Evolutionary conservation across 2,113 vertebrate species (phyloP), one percentile per base, ranked within the genome.

Genomic region (Corvus hawaiiensis): DNA sequence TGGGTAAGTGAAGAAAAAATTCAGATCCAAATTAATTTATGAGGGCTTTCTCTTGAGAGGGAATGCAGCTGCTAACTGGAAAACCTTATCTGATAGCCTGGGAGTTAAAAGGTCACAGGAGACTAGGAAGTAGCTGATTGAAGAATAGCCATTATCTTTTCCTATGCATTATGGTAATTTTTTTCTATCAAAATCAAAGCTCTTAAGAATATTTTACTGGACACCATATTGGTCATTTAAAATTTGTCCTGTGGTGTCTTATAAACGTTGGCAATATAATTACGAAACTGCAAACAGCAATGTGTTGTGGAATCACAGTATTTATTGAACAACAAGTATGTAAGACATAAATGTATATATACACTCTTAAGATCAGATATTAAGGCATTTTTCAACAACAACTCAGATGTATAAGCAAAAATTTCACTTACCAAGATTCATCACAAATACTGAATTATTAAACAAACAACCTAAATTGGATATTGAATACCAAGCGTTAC

Each of bases 81-180:
- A 92, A 90, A 52, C 56, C 39, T 88, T 33, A 63, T 58, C 90
- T 87, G 83, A 84, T 23, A 92, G 79, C 56, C 48, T 37, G 28
- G 55, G 64, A 95, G 68, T 71, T 82, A 93, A 90, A 79, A 90
- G 52, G 86, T 87, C 92, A 72, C 76, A 43, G 7, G 72, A 90
- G 87, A 94, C 52, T 3, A 4, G 37, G 49, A 90, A 67, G 68
- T 8, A 61, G 48, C 61, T 82, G 83, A 90, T 14, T 84, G 90
- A 94, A 90, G 76, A 93, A 92, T 24, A 88, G 61, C 64, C 62
- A 72, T 92, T 96, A 87, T 80, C 76, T 67, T 95, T 59, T 54
- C 43, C 28, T 21, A 68, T 12, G 35, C 80, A 84, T 72, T 56
- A 93, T 68, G 76, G 41, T 41, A 71, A 56, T 77, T 83, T 74